Evolutionary conservation across 2,797 vertebrate species (phyloP), one percentile per base, ranked within the genome.

Genomic region (Tenualosa thibaudeaui): DNA sequence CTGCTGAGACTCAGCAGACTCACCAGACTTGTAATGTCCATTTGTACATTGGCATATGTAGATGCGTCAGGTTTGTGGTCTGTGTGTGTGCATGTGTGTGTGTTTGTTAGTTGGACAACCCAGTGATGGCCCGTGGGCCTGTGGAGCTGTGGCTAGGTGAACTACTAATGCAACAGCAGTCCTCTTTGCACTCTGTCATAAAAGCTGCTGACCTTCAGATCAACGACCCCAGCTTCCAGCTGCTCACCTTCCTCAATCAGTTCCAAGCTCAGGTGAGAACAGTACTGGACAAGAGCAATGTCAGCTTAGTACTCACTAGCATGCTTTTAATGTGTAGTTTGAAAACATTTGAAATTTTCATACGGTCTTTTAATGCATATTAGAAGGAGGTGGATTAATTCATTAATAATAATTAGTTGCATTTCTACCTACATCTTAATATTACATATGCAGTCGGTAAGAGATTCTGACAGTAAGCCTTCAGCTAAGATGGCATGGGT

Each of bases 71-170:
- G 58, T n/a, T 19, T n/a, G 17, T 62, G 17, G 26, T 71, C 10
- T 13, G 65, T 71, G 65, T 71, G 4, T 17, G 62, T 60, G 65
- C 22, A 4, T 71, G 26, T 71, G 65, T 68, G 26, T 71, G 26
- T 65, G 62, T 65, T 24, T 68, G 62, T 71, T 40, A 97, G 83
- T 86, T 99, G 84, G 95, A 95, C 49, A 96, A 93, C 49, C 94
- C 97, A 5, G 94, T 99, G 78, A 95, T 94, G 88, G 97, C 98
- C 10, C 97, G 98, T 91, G 98, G 98, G 22, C 98, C 97, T 0
- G 98, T 99, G 49, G 98, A 99, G 92, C 94, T 97, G 85, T 99
- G 98, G 98, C 96, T 99, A 50, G 97, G 96, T 82, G 96, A 96
- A 56, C 95, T 99, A 43, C 91, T 99, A 85, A 96, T 95, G 87